Conservation (phyloP, 1,140 invertebrate species). For the Ylistrum balloti region DNA sequence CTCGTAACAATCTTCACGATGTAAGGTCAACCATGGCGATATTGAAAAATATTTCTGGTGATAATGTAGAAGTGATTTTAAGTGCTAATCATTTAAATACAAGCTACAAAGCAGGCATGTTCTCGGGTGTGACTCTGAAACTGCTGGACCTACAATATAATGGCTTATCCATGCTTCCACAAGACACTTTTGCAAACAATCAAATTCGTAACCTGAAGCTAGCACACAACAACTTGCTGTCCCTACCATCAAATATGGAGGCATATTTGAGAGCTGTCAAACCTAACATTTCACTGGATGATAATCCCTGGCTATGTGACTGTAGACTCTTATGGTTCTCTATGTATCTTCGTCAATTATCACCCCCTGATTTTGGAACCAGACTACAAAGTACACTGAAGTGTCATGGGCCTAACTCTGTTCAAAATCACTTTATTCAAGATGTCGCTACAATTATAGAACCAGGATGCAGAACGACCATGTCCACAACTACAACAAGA, state of each 20-base stretch:
- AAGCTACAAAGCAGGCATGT: conserved; percentile 12
- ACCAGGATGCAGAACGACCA: neutral
- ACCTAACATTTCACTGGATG: conserved; percentile 49
- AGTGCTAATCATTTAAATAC: conserved; percentile 58
- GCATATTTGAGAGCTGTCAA: conserved; percentile 51
- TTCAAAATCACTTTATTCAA: neutral
- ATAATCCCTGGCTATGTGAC: conserved; percentile 71
- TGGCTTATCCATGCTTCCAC: conserved; percentile 57
- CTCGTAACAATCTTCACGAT: conserved; percentile 62
- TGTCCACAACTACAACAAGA: neutral
- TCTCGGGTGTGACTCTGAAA: conserved; percentile 53
- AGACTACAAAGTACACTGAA: neutral
- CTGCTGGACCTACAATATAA: conserved; percentile 63
- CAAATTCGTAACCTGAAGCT: conserved; percentile 62
- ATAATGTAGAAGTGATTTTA: conserved; percentile 47
- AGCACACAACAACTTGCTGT: conserved; percentile 59
- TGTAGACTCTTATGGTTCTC: conserved; percentile 71
- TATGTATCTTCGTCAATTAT: conserved; percentile 52
- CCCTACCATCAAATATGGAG: conserved; percentile 65
- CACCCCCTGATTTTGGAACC: neutral
- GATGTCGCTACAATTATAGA: neutral
- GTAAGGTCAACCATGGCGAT: conserved; percentile 59
- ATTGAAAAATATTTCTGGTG: conserved; percentile 55
- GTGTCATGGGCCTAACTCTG: neutral
- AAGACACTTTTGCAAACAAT: conserved; percentile 61